Conservation (phyloP, 2,888 invertebrate genomes). For the Synanthedon myopaeformis region DNA sequence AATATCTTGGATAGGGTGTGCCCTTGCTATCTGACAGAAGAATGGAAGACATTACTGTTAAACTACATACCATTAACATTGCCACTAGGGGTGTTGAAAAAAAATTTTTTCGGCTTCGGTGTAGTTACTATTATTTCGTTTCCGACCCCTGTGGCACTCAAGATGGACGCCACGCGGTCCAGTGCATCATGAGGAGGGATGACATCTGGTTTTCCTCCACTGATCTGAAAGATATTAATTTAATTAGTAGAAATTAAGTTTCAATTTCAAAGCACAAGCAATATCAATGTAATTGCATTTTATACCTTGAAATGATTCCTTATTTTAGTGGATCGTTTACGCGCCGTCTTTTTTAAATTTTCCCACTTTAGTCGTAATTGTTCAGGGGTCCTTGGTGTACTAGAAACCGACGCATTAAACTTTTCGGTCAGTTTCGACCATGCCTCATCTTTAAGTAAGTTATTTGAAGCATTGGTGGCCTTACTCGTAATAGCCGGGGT, state of each 20-base stretch:
- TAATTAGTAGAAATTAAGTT: too few relatives aligned
- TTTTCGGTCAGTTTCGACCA: neutral
- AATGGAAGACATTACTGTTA: neutral
- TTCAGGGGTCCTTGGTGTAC: neutral
- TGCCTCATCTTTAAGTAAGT: neutral
- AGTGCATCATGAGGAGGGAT: slow-evolving; percentile 1
- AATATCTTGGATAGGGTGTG: too few relatives aligned
- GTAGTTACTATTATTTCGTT: too few relatives aligned
- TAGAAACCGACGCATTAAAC: neutral
- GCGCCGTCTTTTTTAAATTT: neutral
- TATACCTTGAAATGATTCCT: neutral
- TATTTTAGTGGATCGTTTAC: neutral
- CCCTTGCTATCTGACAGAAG: neutral
- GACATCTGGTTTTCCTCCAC: neutral
- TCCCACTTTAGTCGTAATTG: neutral
- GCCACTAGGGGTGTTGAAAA: neutral
- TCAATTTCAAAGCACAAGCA: neutral
- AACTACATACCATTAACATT: neutral
- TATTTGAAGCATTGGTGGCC: neutral
- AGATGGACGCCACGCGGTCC: neutral
- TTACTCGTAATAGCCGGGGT: too few relatives aligned
- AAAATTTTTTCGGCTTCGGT: neutral
- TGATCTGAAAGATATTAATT: neutral
- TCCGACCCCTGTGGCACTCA: neutral
- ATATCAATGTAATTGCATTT: neutral